Evolutionary conservation across 2,113 vertebrate species (phyloP), one percentile per base, ranked within the genome.

Genomic region (Hyperoodon ampullatus): DNA sequence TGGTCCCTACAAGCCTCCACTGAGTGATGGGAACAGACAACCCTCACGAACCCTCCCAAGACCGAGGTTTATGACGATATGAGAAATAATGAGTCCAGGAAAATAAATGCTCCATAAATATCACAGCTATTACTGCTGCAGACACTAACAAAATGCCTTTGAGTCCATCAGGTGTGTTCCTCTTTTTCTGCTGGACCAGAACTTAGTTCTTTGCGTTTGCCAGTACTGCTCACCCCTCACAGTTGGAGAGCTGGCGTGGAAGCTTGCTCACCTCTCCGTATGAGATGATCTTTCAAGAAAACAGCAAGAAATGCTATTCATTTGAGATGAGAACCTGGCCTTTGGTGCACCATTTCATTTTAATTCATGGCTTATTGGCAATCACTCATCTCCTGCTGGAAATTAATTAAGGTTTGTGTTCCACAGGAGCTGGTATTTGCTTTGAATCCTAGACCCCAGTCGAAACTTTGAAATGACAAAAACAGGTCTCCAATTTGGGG

Each of bases 331-430:
- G 80, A 96, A 93, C 35, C 75, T 95, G 92, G 90, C 77, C 84
- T 95, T 96, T 35, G 75, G 74, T 88, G 33, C 58, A 19, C 86
- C 26, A 3, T 65, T 91, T 77, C 95, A 96, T 95, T 98, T 95
- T 95, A 95, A 97, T 94, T 93, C 95, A 53, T 88, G 35, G 95
- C 65, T 97, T 97, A 96, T 74, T 97, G 96, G 93, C 96, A 97
- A 92, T 94, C 28, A 0, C 65, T 97, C 90, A 53, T 96, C 75
- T 96, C 97, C 94, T 92, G 93, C 95, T 98, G 95, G 86, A 97
- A 96, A 97, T 98, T 97, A 98, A 98, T 96, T 98, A 98, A 97
- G 89, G 90, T 90, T 50, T 95, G 70, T 77, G 88, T 97, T 96
- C 66, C 1, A 50, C 77, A 80, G 94, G 55, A 95, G 90, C 75